Conservation (phyloP, 1,140 invertebrate species). For the Trichomalopsis sarcophagae region DNA sequence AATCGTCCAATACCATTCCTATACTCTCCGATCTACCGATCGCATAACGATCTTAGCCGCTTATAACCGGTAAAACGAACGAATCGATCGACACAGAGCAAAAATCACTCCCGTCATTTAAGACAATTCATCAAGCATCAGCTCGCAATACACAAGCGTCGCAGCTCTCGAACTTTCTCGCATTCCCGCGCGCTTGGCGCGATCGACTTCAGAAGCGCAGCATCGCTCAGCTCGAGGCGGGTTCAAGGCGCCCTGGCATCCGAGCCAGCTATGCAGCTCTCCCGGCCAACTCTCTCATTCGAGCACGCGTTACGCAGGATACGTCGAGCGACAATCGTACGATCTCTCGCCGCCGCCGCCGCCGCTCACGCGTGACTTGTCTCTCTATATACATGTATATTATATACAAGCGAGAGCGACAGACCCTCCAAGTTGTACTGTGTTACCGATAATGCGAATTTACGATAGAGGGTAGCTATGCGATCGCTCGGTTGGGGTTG, state of each 20-base stretch:
- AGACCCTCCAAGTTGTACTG: background rate
- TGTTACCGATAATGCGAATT: conserved; percentile 29
- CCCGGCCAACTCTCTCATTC: background rate
- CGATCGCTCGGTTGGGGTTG: background rate
- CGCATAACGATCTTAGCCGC: too few species aligned
- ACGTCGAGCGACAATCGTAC: background rate
- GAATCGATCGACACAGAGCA: too few species aligned
- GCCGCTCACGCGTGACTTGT: background rate
- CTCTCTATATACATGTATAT: background rate
- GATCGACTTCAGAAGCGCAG: background rate
- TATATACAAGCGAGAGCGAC: background rate
- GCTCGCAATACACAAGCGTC: background rate
- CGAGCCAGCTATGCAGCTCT: background rate
- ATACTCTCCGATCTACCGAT: too few species aligned
- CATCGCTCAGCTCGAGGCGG: background rate
- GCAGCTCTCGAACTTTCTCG: background rate
- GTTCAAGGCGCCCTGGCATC: conserved; percentile 2
- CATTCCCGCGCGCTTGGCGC: background rate
- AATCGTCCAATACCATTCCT: too few species aligned
- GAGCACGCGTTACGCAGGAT: background rate
- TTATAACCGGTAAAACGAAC: too few species aligned
- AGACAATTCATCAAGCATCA: background rate
- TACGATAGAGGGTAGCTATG: conserved; percentile 8
- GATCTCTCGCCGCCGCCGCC: background rate
- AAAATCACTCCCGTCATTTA: too few species aligned